A percentile compares a stretch with the other conserved stretches of the same genome.
Evolutionary conservation across 2,888 invertebrate species (phyloP).

Genomic region (Papilio gigon): DNA sequence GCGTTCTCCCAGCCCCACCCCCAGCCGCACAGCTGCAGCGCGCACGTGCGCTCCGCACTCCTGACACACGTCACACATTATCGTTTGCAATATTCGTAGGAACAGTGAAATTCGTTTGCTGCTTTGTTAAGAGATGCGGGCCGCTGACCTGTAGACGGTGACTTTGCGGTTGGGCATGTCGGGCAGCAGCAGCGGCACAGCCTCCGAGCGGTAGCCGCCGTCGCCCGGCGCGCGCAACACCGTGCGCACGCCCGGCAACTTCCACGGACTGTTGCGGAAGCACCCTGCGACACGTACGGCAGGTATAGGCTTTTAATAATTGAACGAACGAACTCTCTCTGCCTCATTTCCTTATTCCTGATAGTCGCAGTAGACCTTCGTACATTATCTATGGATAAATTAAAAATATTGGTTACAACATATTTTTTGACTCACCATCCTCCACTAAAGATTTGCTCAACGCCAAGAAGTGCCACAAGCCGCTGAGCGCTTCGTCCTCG

Average conservation of each 20-base stretch:
- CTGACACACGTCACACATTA: slow-evolving; percentile 59
- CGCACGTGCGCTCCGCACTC: slow-evolving; percentile 89
- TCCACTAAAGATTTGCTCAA: slow-evolving; percentile 87
- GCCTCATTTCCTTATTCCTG: too few relatives aligned
- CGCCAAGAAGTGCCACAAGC: slow-evolving; percentile 92
- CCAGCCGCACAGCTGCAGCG: slow-evolving; percentile 95
- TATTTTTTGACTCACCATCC: slow-evolving; percentile 80
- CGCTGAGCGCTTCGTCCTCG: slow-evolving; percentile 87
- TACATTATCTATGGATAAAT: too few relatives aligned
- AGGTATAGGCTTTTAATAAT: too few relatives aligned
- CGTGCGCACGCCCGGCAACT: slow-evolving; percentile 85
- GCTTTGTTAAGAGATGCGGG: too few relatives aligned
- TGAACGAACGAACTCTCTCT: too few relatives aligned
- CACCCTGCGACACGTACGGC: slow-evolving; percentile 60
- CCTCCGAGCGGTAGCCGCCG: slow-evolving; percentile 83
- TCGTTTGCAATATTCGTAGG: neutral
- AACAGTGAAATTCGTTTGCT: too few relatives aligned
- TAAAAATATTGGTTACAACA: too few relatives aligned
- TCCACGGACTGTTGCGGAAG: slow-evolving; percentile 81
- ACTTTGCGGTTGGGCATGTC: slow-evolving; percentile 83
- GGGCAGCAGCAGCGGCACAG: slow-evolving; percentile 83
- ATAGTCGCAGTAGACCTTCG: too few relatives aligned
- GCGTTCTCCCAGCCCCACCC: slow-evolving; percentile 88
- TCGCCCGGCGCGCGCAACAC: slow-evolving; percentile 74
- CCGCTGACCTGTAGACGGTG: slow-evolving; percentile 61